Evolutionary conservation across 2,797 vertebrate genomes (phyloP).

Genomic region (Hippocampus kuda): DNA sequence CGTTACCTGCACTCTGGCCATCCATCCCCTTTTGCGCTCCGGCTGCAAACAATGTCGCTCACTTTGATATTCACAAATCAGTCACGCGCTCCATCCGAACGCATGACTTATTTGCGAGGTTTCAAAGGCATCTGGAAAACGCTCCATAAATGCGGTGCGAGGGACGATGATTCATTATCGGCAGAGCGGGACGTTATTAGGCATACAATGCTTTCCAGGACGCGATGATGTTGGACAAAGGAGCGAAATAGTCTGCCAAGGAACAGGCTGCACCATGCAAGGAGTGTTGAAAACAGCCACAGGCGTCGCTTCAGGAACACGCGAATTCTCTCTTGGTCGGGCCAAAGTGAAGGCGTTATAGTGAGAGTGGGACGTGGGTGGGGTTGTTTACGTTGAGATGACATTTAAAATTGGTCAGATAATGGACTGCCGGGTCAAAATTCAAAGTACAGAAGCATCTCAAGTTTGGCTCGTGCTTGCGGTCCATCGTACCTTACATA

Average conservation of each 20-base stretch:
- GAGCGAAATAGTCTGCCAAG: conserved; percentile 11
- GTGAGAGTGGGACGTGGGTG: neutral
- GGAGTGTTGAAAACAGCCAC: conserved; percentile 16
- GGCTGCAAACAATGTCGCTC: conserved; percentile 6
- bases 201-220: conserved; percentile 1
- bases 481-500: neutral
- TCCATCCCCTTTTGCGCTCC: conserved; percentile 29
- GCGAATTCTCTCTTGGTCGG: conserved; percentile 29
- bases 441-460: neutral
- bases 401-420: neutral
- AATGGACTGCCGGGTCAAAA: neutral
- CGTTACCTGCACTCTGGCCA: conserved; percentile 48
- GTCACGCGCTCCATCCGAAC: neutral
- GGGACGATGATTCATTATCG: neutral
- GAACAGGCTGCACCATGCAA: conserved; percentile 24
- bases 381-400: neutral
- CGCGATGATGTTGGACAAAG: conserved; percentile 1
- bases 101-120: neutral
- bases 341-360: neutral
- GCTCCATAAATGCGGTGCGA: neutral
- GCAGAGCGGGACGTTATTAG: neutral
- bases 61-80: neutral
- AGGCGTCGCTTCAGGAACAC: conserved; percentile 31
- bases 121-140: neutral
- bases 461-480: neutral